Evolutionary conservation across 2,797 vertebrate genomes (phyloP).

Genomic region (Bradypodion pumilum): DNA sequence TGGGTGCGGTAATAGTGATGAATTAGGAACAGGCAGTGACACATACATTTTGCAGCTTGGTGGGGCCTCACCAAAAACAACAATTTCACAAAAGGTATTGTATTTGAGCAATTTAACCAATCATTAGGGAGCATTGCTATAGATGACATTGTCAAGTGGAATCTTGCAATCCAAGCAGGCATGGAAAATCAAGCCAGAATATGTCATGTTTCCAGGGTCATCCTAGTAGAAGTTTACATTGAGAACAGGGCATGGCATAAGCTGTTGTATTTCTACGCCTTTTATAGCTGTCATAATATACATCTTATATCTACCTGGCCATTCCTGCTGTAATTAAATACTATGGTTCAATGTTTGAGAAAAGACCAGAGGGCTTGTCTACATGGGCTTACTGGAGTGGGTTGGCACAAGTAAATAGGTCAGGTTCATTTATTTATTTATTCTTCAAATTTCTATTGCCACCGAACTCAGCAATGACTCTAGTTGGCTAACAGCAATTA

Average conservation of each 20-base stretch:
- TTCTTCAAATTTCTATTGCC: too few relatives aligned
- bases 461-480: too few relatives aligned
- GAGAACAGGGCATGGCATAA: too few relatives aligned
- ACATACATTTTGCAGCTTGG: background rate
- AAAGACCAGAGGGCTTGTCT: too few relatives aligned
- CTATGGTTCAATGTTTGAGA: too few relatives aligned
- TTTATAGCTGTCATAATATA: background rate
- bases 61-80: background rate
- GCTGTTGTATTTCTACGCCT: background rate
- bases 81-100: conserved; percentile 5
- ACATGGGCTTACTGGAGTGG: too few relatives aligned
- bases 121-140: background rate
- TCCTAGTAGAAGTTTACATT: background rate
- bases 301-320: background rate
- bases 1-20: background rate
- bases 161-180: background rate
- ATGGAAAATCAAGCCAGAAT: background rate
- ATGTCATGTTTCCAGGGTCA: background rate
- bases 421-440: too few relatives aligned
- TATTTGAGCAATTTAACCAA: background rate
- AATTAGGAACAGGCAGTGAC: conserved; percentile 2
- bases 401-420: too few relatives aligned
- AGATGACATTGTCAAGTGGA: background rate
- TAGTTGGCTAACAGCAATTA: too few relatives aligned
- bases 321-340: background rate